Evolutionary conservation across 2,888 invertebrate species (phyloP).

Genomic region (Drosophila stalkeri): DNA sequence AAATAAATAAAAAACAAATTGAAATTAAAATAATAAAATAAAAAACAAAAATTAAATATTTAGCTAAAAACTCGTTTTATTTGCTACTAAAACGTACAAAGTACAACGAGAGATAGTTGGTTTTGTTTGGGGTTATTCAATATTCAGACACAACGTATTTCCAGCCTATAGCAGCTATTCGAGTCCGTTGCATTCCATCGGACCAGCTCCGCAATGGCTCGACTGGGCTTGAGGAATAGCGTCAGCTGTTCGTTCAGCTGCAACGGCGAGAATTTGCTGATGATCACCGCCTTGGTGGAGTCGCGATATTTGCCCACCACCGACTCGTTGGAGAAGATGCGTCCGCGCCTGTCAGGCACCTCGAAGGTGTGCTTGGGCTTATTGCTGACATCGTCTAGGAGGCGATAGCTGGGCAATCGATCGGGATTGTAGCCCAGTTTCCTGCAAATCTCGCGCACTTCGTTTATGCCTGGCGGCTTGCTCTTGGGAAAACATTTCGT

Average conservation of each 20-base stretch:
- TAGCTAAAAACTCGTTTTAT: constrained; percentile 49
- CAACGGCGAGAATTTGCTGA: constrained; percentile 84
- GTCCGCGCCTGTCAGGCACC: constrained; percentile 65
- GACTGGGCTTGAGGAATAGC: constrained; percentile 83
- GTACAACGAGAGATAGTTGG: constrained; percentile 28
- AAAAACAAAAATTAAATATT: constrained; percentile 16
- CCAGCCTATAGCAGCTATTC: constrained; percentile 82
- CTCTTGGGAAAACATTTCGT: constrained; percentile 88
- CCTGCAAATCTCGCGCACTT: constrained; percentile 87
- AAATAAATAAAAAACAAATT: constrained; percentile 52
- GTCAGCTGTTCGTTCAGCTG: constrained; percentile 81
- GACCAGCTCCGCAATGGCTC: constrained; percentile 83
- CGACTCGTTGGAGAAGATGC: constrained; percentile 68
- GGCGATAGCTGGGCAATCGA: constrained; percentile 79
- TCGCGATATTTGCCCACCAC: constrained; percentile 76
- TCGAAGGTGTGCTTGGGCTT: constrained; percentile 74
- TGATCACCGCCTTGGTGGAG: constrained; percentile 82
- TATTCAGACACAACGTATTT: constrained; percentile 81
- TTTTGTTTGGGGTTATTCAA: neutral
- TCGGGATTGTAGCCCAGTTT: constrained; percentile 87
- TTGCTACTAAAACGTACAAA: constrained; percentile 76
- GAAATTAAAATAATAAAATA: constrained; percentile 36
- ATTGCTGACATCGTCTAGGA: constrained; percentile 80
- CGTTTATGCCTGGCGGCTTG: constrained; percentile 86
- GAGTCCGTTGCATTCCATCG: constrained; percentile 83